These are phyloP conservation scores for Calliphora vicina DNA, from an alignment of 1,140 invertebrate species.

Conservation along the genomic window DNA sequence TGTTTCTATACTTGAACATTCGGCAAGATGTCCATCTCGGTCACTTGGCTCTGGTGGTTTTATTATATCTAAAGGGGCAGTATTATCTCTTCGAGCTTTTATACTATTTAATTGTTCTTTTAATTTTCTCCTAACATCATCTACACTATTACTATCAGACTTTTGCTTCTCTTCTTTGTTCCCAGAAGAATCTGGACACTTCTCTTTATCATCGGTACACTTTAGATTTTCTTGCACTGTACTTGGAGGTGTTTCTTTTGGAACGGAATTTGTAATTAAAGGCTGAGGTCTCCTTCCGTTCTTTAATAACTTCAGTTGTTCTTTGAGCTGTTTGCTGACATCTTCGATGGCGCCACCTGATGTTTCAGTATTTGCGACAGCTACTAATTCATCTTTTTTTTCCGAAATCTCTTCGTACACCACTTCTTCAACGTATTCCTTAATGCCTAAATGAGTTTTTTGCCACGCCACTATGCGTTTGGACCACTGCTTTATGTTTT, in stretches of 20 bases:
- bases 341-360: slow-evolving; percentile 42
- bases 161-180: not conserved
- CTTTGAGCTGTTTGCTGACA: slow-evolving; percentile 55
- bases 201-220: not conserved
- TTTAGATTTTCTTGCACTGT: not conserved
- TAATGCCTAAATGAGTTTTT: slow-evolving; percentile 43
- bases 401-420: not conserved
- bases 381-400: not conserved
- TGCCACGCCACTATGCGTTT: slow-evolving; percentile 43
- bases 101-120: not conserved
- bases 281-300: not conserved
- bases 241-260: not conserved
- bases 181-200: no score
- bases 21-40: not conserved
- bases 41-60: not conserved
- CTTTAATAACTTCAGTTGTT: slow-evolving; percentile 56
- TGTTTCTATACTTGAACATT: not conserved
- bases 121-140: not conserved
- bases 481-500: slow-evolving; percentile 55
- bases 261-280: not conserved
- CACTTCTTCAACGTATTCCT: slow-evolving; percentile 48
- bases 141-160: not conserved
- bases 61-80: not conserved
- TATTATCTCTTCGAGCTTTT: not conserved
- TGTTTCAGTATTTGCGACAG: not conserved